Percentiles rank a stretch among this genome's conserved stretches.
Conservation (phyloP, 2,113 vertebrate species). For the Hydrochoerus hydrochaeris region DNA sequence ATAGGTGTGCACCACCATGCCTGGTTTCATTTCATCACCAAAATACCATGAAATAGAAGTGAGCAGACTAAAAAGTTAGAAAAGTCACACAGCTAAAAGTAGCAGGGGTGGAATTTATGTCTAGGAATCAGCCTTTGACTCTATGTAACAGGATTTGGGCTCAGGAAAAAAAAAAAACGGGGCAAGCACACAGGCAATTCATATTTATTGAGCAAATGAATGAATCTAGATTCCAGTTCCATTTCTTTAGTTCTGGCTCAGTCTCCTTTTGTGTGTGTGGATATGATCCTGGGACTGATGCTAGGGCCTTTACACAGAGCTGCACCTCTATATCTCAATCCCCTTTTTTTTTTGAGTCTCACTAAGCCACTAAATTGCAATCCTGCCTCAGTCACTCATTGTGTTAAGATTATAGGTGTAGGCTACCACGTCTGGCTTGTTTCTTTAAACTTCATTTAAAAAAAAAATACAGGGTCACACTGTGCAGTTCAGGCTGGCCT, state of each 20-base stretch:
- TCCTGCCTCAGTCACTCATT: not conserved
- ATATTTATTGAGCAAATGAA: not conserved
- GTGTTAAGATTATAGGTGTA: not conserved
- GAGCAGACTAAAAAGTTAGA: not conserved
- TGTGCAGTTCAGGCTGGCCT: not conserved
- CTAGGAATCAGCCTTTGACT: not conserved
- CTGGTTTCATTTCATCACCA: not conserved
- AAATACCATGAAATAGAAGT: not conserved
- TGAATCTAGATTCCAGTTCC: not conserved
- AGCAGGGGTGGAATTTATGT: not conserved
- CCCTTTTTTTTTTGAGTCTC: too few relatives aligned
- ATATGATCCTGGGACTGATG: not conserved
- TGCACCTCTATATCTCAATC: too few relatives aligned
- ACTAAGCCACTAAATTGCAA: too few relatives aligned
- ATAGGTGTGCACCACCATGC: too few relatives aligned
- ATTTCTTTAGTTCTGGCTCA: not conserved
- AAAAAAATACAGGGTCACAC: not conserved
- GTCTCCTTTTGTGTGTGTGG: not conserved
- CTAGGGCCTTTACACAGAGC: not conserved
- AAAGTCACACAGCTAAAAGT: not conserved
- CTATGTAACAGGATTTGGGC: not conserved
- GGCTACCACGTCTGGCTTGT: not conserved
- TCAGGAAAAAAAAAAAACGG: not conserved
- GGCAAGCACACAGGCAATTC: not conserved
- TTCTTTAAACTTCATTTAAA: not conserved